Evolutionary conservation across 2,797 vertebrate genomes (phyloP), one percentile per base, ranked within the genome.

Genomic region (Helicolenus hilgendorfi): DNA sequence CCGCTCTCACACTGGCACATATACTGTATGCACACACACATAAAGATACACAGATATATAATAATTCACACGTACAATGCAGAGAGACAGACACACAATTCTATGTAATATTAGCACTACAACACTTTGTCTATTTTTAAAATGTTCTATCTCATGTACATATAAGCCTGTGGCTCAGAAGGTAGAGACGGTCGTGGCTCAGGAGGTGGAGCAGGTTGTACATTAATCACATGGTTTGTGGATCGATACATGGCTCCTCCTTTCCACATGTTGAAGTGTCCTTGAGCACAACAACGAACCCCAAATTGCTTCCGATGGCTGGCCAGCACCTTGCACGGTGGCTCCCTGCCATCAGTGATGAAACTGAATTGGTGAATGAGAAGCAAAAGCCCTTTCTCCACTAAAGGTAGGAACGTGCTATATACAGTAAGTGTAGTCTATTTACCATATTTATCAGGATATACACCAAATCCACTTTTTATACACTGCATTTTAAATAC

Each of bases 1-100:
- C 59, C 49, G 72, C 67, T 78, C 67, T 78, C 67, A 35, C 60
- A 70, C 71, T 58, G 64, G 70, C 73, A 69, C 72, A 79, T 10
- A 69, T 22, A 67, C 65, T 58, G n/a, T 38, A 38, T 24, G 4
- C 38, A 41, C 26, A 31, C 31, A 56, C 20, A 36, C 2, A 0
- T 63, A 24, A 8, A 38, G 33, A 75, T 11, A 78, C 31, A 41
- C 53, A 55, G 5, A 72, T 14, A 53, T 9, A 68, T 10, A 55
- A 18, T 0, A 7, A 75, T 29, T 65, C 3, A 41, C 36, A 71
- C 22, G n/a, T 6, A 27, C n/a, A 55, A 22, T 60, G 15, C 13
- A 68, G 26, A 20, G 5, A 83, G n/a, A 65, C 18, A 56, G 27
- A 62, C 1, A 45, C 7, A 3, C 18, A 53, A 20, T 35, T 7